Evolutionary conservation across 2,797 vertebrate species (phyloP), one percentile per base, ranked within the genome.

Genomic region (Halcyon chelicuti): DNA sequence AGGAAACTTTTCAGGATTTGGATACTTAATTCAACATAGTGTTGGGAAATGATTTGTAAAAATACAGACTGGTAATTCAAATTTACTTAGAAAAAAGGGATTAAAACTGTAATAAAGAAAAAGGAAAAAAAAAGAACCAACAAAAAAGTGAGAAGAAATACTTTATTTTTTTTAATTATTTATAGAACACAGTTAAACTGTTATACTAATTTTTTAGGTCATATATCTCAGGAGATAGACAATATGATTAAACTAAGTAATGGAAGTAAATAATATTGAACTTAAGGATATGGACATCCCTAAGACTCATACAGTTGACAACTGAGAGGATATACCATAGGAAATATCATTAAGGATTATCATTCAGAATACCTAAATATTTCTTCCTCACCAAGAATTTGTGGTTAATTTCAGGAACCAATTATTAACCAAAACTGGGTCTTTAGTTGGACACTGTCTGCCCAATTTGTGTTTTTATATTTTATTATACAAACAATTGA

Each of bases 101-200:
- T 35, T 58, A 54, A 62, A 80, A 62, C 3, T 14, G 3, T 66
- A 63, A 39, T 28, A 71, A 54, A 17, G 3, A 54, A 68, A 58
- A 62, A 67, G n/a, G 37, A 37, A 37, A 37, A 37, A 37, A 37
- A 37, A 42, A 42, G 7, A 16, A 40, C 15, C 40, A 42, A 42
- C 58, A 54, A 88, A 92, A n/a, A 4, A 54, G 7, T 39, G 22
- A 49, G 28, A 68, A 55, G 1, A 63, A 67, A 57, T 23, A 42
- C 18, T 0, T 33, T 9, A 20, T 0, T 33, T 9, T 25, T 11
- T 75, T 42, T 26, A 29, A 11, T 44, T 51, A 19, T 19, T 20
- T 61, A 7, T 42, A 17, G 7, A 55, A n/a, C 26, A 11, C 10
- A 75, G 7, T 19, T 72, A 5, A 58, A 3, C 6, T 37, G 9